Conservation (phyloP, 30 jellyfish, hydroid and myxozoan genomes). For the Aurelia sp. region DNA sequence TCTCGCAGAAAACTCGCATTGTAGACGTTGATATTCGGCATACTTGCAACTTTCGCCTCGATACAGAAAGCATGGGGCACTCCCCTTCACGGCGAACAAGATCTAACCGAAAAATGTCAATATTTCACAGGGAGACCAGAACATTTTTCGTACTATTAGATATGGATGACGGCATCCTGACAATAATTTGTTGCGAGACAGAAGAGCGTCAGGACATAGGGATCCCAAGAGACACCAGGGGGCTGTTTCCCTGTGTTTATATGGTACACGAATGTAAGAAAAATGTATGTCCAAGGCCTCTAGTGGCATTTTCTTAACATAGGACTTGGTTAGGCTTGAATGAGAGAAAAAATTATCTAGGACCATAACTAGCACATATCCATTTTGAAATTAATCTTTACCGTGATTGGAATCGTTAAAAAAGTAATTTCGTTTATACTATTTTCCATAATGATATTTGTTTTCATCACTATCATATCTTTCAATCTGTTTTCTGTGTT, state of each 20-base stretch:
- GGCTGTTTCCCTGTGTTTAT: constrained; percentile 59
- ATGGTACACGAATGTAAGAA: constrained; percentile 72
- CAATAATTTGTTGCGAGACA: constrained; percentile 61
- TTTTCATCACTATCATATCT: no score
- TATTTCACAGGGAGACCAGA: constrained; percentile 71
- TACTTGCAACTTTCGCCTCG: constrained; percentile 55
- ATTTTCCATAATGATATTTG: no score
- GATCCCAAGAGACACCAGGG: constrained; percentile 17
- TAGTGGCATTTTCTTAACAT: constrained; percentile 58
- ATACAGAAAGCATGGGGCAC: not conserved
- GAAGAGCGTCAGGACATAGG: constrained; percentile 43
- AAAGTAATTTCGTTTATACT: no score
- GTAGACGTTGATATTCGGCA: constrained; percentile 54
- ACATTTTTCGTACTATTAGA: constrained; percentile 57
- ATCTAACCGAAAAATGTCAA: constrained; percentile 59
- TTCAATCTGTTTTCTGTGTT: no score
- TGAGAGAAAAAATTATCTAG: no score
- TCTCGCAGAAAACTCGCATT: constrained; percentile 69
- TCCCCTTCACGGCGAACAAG: constrained; percentile 17
- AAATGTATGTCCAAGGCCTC: constrained; percentile 69
- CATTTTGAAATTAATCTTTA: no score
- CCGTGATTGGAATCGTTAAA: no score
- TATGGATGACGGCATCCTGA: constrained; percentile 49
- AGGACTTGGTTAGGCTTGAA: no score
- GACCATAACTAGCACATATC: no score